Percentiles rank a stretch among this genome's conserved stretches.
Conservation (phyloP, 2,888 invertebrate species). For the Diaphora mendica region DNA sequence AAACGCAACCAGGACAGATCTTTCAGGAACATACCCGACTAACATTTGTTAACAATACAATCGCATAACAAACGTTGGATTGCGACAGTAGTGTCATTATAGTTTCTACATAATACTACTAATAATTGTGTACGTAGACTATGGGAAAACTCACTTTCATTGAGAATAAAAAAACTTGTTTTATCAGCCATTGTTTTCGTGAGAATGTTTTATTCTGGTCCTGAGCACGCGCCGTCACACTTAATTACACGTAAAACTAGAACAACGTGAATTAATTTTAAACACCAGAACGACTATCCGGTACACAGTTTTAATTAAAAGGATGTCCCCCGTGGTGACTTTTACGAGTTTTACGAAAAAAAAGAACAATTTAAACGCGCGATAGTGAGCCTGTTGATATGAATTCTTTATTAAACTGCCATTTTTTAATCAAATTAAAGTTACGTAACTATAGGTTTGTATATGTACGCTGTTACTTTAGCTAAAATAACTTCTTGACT, state of each 20-base stretch:
- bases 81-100: constrained; percentile 27
- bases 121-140: constrained; percentile 27
- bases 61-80: constrained; percentile 21
- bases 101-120: constrained; percentile 33
- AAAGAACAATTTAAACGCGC: constrained; percentile 35
- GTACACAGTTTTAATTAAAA: constrained; percentile 53
- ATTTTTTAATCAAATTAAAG: constrained; percentile 4
- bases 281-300: constrained; percentile 37
- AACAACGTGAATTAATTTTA: constrained; percentile 52
- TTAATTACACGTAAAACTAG: constrained; percentile 50
- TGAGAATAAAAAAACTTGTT: constrained; percentile 33
- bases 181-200: constrained; percentile 37
- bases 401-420: constrained; percentile 12
- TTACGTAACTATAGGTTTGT: not conserved
- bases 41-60: constrained; percentile 28
- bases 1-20: not conserved
- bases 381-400: constrained; percentile 10
- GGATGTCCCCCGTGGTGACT: constrained; percentile 40
- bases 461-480: not conserved
- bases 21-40: not conserved
- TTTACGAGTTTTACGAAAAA: constrained; percentile 45
- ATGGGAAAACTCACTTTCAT: constrained; percentile 46
- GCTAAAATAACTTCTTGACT: not conserved
- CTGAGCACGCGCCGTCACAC: constrained; percentile 25
- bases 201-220: constrained; percentile 33